Base-by-base conservation (phyloP, 2,797 vertebrate species). In the Typhlichthys eigenmanni region DNA sequence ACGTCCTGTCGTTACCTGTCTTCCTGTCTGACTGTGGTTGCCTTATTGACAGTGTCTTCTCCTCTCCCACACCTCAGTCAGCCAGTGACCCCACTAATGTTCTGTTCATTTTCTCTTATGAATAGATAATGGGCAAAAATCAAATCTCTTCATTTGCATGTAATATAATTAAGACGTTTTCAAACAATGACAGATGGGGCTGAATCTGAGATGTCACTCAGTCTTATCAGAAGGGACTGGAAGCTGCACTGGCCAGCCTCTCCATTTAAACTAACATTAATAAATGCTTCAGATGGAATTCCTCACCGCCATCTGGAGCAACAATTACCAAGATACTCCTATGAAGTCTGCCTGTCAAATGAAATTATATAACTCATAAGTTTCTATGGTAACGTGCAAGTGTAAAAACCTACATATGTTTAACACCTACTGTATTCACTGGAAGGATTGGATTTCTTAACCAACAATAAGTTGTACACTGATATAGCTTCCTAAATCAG, bases 121-220 rank as follows among this genome's bases (percentile, higher is more conserved):
- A 95, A 96, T 79, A 96, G 95, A 96, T 96, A 97, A 97, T 96
- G 92, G 93, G 71, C 92, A 92, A 91, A 95, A 96, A 96, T 95
- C 94, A 93, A 96, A 96, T 96, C 95, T 96, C 95, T 97, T 97
- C 95, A 96, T 97, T 96, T 96, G 94, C 92, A 95, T 96, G 96
- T 96, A 96, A 97, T 95, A 93, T 91, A 95, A 97, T 96, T 96
- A 96, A 95, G 95, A 96, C 91, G 93, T 93, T 93, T 94, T 94
- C 93, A 95, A 96, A 96, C 94, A 93, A 95, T 95, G 96, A 97
- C 95, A 94, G 95, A 97, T 96, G 95, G 95, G 92, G 91, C 93
- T 93, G 93, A 92, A 93, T 92, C 93, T 90, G 91, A 94, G 91
- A 91, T 94, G 95, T 95, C 95, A 96, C 93, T 96, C 95, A 95